phyloP scores from a whole-genome alignment of 1,140 invertebrate genomes.

The Tigriopus japonicus region DNA sequence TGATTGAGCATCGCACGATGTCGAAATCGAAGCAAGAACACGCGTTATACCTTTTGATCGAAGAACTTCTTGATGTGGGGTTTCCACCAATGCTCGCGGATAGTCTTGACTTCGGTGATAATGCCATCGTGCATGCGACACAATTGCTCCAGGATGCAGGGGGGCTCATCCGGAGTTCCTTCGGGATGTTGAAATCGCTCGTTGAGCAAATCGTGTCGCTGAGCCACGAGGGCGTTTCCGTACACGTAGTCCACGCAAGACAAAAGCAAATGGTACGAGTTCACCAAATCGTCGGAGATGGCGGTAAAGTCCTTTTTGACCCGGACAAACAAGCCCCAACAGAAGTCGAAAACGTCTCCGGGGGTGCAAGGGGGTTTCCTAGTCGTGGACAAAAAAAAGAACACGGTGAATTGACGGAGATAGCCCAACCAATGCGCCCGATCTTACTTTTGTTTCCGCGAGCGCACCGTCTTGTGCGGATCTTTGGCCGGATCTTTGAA shows the following conservation, averaged over 20 bases:
- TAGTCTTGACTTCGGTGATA: constrained; percentile 61
- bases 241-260: constrained; percentile 79
- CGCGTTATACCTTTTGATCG: constrained; percentile 42
- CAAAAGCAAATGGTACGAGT: constrained; percentile 75
- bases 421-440: not conserved
- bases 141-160: constrained; percentile 49
- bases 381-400: not conserved
- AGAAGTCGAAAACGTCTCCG: constrained; percentile 69
- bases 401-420: not conserved
- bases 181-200: not conserved
- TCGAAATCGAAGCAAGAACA: no score
- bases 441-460: not conserved
- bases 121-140: constrained; percentile 61
- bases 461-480: constrained; percentile 32
- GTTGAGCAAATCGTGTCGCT: constrained; percentile 66
- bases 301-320: constrained; percentile 66
- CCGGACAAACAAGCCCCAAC: constrained; percentile 78
- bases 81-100: constrained; percentile 74
- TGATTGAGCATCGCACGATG: no score
- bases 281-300: constrained; percentile 76
- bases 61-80: constrained; percentile 58
- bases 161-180: not conserved
- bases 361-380: constrained; percentile 43
- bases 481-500: constrained; percentile 46
- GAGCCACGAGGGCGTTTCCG: constrained; percentile 57